Percentiles rank a stretch among this genome's conserved stretches.
Conservation (phyloP, 1,140 invertebrate species). For the Anoplolepis gracilipes region DNA sequence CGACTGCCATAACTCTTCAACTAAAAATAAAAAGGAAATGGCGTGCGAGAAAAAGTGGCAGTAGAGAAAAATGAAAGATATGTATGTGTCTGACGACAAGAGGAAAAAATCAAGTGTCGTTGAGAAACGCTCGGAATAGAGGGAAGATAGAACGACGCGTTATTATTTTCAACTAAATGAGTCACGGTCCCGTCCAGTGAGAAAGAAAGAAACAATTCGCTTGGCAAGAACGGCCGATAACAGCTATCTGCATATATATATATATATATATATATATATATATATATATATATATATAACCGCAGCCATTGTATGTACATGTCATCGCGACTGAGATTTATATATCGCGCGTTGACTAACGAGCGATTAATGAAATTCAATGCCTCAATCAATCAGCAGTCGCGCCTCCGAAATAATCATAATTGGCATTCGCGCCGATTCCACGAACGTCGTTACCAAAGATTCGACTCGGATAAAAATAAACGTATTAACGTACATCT, state of each 20-base stretch:
- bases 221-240: conserved; percentile 70
- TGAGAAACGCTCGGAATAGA: background rate
- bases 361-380: conserved; percentile 75
- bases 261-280: too few relatives aligned
- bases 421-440: conserved; percentile 31
- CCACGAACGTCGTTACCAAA: conserved; percentile 43
- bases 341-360: conserved; percentile 59
- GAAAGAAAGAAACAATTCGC: conserved; percentile 52
- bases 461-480: conserved; percentile 20
- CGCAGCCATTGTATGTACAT: conserved; percentile 18
- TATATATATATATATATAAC: too few relatives aligned
- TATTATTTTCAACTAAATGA: conserved; percentile 72
- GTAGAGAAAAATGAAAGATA: conserved; percentile 8
- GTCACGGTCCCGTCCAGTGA: conserved; percentile 61
- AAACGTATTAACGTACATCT: conserved; percentile 19
- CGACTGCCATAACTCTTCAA: background rate
- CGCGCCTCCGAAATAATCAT: conserved; percentile 1
- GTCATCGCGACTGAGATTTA: conserved; percentile 57
- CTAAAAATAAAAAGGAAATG: background rate
- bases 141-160: conserved; percentile 26
- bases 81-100: background rate
- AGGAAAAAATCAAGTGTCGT: background rate
- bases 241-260: conserved; percentile 69
- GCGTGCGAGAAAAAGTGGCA: conserved; percentile 11
- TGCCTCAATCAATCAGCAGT: conserved; percentile 63